phyloP scores from a whole-genome alignment of 2,888 invertebrate species.

The Nephrotoma appendiculata region DNA sequence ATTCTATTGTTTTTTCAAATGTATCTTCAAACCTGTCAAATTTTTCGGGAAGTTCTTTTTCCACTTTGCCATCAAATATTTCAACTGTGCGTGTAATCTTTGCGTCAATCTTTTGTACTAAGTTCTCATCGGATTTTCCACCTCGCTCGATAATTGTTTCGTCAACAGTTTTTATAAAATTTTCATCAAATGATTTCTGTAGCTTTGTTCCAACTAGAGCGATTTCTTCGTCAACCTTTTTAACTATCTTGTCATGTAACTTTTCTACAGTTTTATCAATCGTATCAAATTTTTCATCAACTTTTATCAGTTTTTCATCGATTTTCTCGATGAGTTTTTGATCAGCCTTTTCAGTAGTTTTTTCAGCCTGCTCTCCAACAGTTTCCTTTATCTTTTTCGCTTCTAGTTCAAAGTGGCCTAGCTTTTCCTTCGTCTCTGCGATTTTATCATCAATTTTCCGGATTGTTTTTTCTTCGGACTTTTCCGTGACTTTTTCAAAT shows the following conservation, averaged over 20 bases:
- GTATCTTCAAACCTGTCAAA: neutral
- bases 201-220: neutral
- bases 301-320: constrained; percentile 2
- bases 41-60: neutral
- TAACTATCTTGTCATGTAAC: neutral
- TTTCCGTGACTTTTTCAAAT: neutral
- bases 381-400: neutral
- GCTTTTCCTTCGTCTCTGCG: constrained; percentile 24
- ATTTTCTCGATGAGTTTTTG: neutral
- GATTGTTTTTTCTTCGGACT: neutral
- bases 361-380: neutral
- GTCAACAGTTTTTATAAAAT: constrained; percentile 29
- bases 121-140: constrained; percentile 26
- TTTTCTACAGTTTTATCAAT: constrained; percentile 5
- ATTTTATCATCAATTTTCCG: neutral
- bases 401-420: neutral
- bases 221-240: neutral
- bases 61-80: neutral
- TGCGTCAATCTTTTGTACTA: neutral
- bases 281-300: constrained; percentile 1
- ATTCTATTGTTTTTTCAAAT: neutral
- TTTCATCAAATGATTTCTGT: constrained; percentile 28
- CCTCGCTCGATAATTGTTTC: constrained; percentile 29
- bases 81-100: neutral
- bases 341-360: neutral